Evolutionary conservation across 2,113 vertebrate species (phyloP).

Genomic region (Hemichromis elongatus): DNA sequence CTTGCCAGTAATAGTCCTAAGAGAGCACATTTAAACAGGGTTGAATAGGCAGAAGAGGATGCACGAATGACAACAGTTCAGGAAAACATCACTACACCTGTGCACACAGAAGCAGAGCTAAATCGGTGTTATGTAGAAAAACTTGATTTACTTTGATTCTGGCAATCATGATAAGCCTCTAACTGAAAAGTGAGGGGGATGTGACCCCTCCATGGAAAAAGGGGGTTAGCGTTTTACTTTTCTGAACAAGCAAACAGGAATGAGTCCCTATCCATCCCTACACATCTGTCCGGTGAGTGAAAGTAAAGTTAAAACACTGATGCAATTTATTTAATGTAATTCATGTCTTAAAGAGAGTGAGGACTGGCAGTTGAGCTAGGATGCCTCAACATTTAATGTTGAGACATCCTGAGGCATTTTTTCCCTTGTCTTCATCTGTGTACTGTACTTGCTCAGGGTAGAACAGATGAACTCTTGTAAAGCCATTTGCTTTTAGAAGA

Average conservation of each 20-base stretch:
- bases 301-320: not conserved
- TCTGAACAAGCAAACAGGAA: not conserved
- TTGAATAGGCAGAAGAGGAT: not conserved
- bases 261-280: not conserved
- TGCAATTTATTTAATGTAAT: not conserved
- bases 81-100: not conserved
- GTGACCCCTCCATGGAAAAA: not conserved
- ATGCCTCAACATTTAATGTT: not conserved
- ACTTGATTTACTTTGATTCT: not conserved
- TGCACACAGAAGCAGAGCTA: not conserved
- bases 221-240: not conserved
- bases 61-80: not conserved
- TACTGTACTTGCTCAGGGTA: not conserved
- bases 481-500: slow-evolving; percentile 21
- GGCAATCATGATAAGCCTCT: not conserved
- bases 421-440: slow-evolving; percentile 5
- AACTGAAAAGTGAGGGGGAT: not conserved
- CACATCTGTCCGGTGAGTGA: not conserved
- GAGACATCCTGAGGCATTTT: no score
- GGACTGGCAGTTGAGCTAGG: not conserved
- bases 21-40: not conserved
- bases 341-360: not conserved
- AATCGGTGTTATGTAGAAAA: not conserved
- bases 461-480: not conserved
- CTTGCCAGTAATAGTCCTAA: not conserved